Evolutionary conservation across 2,113 vertebrate species (phyloP), one percentile per base, ranked within the genome.

Genomic region (Loxodonta africana): DNA sequence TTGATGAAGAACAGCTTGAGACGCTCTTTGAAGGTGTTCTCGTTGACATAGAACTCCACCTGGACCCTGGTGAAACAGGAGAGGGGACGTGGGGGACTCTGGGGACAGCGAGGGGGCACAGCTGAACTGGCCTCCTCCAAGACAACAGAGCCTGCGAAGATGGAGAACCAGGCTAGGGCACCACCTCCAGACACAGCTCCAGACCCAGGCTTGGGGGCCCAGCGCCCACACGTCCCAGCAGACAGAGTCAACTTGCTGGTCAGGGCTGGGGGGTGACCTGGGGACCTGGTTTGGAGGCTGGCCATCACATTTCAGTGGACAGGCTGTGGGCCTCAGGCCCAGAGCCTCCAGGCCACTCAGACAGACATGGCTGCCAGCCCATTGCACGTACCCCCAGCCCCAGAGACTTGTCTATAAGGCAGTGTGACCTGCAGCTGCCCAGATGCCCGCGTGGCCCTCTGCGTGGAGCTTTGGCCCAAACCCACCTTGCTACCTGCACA

Each of bases 1-100:
- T 99, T 99, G 99, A 99, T 99, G 99, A 99, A 99, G 98, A 99
- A 99, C 25, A 99, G 99, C 97, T 99, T 99, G 96, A 99, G 99
- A 53, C 99, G 98, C 98, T 99, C 99, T 98, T 99, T 99, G 98
- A 99, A 99, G 94, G 99, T 99, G 98, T 99, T 99, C 96, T 99
- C 99, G 1, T 99, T 99, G 84, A 99, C 99, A 6, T 99, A 99
- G 99, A 99, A 99, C 98, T 99, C 99, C 67, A 99, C 99, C 98
- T 99, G 99, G 63, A 99, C 99, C 99, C 99, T 99, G 96, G 94
- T 93, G 97, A 76, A 95, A 78, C 90, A 96, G 92, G 44, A 53
- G 76, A n/a, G 26, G 41, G 8, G 0, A 17, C 11, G 8, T 28
- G 37, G 63, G 62, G 65, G 21, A 6, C 25, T 28, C 2, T 25